phyloP scores from a whole-genome alignment of 2,797 vertebrate genomes.

The Sebastes matsubarae region DNA sequence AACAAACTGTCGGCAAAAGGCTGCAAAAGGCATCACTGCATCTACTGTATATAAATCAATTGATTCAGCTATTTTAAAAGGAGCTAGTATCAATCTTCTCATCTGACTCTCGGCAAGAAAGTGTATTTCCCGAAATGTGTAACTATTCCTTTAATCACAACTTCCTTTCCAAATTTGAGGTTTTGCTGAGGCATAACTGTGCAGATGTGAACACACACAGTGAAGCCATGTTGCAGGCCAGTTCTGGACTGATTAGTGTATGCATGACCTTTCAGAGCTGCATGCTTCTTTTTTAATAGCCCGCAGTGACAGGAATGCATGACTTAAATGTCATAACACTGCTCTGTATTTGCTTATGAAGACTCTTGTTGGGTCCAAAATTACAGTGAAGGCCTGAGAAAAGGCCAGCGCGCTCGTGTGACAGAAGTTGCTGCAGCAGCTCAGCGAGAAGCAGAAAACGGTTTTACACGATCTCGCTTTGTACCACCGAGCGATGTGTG shows the following conservation, averaged over 20 bases:
- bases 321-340: constrained; percentile 58
- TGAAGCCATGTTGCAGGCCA: background rate
- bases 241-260: constrained; percentile 25
- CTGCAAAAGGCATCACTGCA: too few relatives aligned
- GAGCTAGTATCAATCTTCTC: too few relatives aligned
- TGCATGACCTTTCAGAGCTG: constrained; percentile 60
- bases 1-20: too few relatives aligned
- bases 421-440: background rate
- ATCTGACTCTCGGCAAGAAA: background rate
- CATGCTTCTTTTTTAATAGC: constrained; percentile 37
- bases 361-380: constrained; percentile 16
- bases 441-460: constrained; percentile 14
- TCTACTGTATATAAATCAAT: too few relatives aligned
- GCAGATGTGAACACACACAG: constrained; percentile 2
- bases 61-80: too few relatives aligned
- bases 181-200: background rate
- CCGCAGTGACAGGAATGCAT: constrained; percentile 28
- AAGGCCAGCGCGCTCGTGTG: background rate
- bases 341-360: constrained; percentile 32
- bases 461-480: constrained; percentile 28
- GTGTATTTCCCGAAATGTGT: background rate
- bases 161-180: background rate
- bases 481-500: background rate
- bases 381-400: constrained; percentile 19
- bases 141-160: background rate